Base-by-base conservation (phyloP, 2,113 vertebrate species). In the Struthidea cinerea region DNA sequence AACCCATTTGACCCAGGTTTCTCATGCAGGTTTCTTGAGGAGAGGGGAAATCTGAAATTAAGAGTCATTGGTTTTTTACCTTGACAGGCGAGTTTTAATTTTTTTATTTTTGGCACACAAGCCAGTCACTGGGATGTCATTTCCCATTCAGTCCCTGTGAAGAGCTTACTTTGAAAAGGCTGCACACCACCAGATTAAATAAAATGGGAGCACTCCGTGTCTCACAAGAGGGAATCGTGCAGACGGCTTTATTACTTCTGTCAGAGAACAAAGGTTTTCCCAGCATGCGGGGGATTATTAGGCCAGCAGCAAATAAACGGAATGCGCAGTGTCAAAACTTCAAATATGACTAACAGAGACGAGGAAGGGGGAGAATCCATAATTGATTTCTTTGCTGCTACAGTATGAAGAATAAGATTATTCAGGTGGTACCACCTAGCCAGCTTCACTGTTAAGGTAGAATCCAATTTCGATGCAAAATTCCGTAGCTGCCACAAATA, bases 241-340 rank as follows among this genome's bases (percentile, higher is more conserved):
- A 98, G 98, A 98, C 88, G 97, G 97, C 97, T 98, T 98, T 98
- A 98, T 98, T 98, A 98, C 98, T 98, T 98, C 97, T 98, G 97
- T 98, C 98, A 97, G 92, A 98, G 97, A 98, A 98, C 98, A 98
- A 98, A 98, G 98, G 96, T 97, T 98, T 97, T 95, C 98, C 89
- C 98, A 98, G 98, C 97, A 97, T 97, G 97, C 65, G 87, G 89
- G 94, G 96, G 97, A 97, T 98, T 98, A 98, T 98, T 97, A 97
- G 97, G 96, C 97, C 96, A 97, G 97, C 94, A 98, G 97, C 97
- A 98, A 98, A 98, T 97, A 98, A 97, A 98, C 2, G 64, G 95
- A 95, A 97, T 97, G 93, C 16, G 2, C 89, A 68, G 91, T 49
- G 21, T 97, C 97, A 97, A 96, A 94, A 93, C 96, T 97, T 97